phyloP scores from a whole-genome alignment of 2,113 vertebrate species.

The Corythoichthys haematopterus region DNA sequence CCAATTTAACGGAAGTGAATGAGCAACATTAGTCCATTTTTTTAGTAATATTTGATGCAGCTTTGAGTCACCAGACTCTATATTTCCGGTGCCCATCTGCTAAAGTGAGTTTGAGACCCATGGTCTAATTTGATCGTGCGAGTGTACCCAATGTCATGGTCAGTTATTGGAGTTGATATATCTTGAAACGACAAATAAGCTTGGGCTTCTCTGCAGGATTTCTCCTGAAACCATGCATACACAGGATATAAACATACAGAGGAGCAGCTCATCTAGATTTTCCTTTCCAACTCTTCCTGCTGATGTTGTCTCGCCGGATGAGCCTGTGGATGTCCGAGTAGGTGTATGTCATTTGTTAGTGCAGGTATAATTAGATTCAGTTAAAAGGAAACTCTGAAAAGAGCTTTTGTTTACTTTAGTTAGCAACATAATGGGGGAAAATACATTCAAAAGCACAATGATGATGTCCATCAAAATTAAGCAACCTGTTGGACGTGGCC shows the following conservation, averaged over 20 bases:
- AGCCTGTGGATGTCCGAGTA: conserved; percentile 84
- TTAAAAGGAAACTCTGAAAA: no score
- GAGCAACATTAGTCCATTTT: no score
- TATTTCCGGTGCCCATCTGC: no score
- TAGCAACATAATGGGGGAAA: not conserved
- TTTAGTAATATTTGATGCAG: no score
- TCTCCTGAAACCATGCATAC: conserved; percentile 54
- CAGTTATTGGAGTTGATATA: not conserved
- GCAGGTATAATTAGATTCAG: not conserved
- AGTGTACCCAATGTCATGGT: not conserved
- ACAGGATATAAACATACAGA: conserved; percentile 62
- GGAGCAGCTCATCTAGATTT: conserved; percentile 74
- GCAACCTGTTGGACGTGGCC: not conserved
- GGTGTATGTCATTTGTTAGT: conserved; percentile 17
- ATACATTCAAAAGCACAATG: not conserved
- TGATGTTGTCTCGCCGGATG: conserved; percentile 55
- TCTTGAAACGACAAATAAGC: not conserved
- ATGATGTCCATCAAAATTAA: not conserved
- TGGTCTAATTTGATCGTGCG: not conserved
- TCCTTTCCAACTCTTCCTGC: conserved; percentile 73
- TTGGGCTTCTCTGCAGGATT: conserved; percentile 47
- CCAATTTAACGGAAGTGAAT: no score
- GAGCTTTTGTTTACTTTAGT: not conserved
- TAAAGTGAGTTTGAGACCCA: no score
- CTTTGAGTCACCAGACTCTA: no score